Base-by-base conservation (phyloP, 2,888 invertebrate species). In the Diplolepis rosae region DNA sequence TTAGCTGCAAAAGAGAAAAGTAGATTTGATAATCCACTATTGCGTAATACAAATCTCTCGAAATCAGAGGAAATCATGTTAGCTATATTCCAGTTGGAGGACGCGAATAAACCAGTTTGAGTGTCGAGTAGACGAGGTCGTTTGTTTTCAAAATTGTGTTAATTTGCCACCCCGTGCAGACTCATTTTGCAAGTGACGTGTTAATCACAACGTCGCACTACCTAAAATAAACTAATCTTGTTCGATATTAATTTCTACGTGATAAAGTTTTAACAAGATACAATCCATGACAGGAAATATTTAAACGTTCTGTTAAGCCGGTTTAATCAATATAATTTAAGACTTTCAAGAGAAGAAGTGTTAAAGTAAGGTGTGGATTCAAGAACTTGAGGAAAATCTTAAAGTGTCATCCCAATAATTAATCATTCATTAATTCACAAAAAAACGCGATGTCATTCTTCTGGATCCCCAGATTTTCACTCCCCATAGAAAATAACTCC, bases 401-500 rank as follows among this genome's bases (percentile, higher is more conserved):
- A 77, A 78, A 85, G 84, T 85, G 84, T 85, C 87, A 85, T 84
- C 83, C 79, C 68, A 71, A 78, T 81, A 83, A 86, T 86, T 86
- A 87, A 87, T 87, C 84, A 87, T 83, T 79, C 81, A 87, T 87
- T 87, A 87, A 87, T 86, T 86, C 85, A 84, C 82, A 85, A 84
- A 83, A 85, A 85, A 87, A 75, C 79, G 77, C 79, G 78, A 79
- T n/a, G 81, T 85, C 85, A 85, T 84, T 81, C 79, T 75, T 61
- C 73, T 72, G 82, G 84, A 85, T 84, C 85, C 72, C 80, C 74
- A 72, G 80, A 79, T 79, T 84, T 80, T 80, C 72, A 35, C 51
- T 65, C 39, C 54, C 61, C 76, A 77, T 72, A 68, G 76, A 71
- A 70, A 74, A 72, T 72, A 73, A 73, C 69, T 72, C 56, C 69